Evolutionary conservation across 2,888 invertebrate genomes (phyloP).

Genomic region (Frankliniella fusca): DNA sequence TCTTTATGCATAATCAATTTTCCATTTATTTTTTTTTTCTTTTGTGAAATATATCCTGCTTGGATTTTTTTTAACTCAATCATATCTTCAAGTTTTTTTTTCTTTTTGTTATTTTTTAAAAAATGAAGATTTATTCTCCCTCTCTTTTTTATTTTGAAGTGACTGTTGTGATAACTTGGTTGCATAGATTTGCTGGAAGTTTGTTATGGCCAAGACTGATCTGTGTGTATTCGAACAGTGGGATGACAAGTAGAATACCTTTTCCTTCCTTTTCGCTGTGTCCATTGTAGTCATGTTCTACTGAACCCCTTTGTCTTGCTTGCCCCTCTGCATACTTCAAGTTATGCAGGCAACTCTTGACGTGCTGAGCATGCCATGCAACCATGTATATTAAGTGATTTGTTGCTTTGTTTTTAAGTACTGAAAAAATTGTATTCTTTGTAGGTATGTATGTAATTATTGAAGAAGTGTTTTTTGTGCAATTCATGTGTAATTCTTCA

Average conservation of each 20-base stretch:
- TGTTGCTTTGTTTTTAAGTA: conserved; percentile 26
- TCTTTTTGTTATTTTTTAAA: not conserved
- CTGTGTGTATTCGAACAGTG: not conserved
- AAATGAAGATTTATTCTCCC: not conserved
- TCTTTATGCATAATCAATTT: conserved; percentile 1
- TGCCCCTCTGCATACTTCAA: not conserved
- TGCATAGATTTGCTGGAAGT: conserved; percentile 18
- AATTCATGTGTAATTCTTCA: conserved; percentile 2
- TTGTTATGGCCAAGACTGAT: conserved; percentile 19
- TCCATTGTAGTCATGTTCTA: not conserved
- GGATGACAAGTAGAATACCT: not conserved
- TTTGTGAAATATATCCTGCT: not conserved
- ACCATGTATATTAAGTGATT: conserved; percentile 26
- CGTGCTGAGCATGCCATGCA: conserved; percentile 21
- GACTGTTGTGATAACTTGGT: conserved; percentile 22
- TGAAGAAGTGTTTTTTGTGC: conserved; percentile 17
- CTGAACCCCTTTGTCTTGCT: not conserved
- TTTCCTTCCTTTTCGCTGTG: not conserved
- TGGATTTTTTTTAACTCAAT: not conserved
- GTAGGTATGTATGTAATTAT: conserved; percentile 14
- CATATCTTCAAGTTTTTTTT: not conserved
- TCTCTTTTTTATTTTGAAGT: conserved; percentile 1
- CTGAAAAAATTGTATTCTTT: conserved; percentile 17
- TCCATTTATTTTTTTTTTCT: not conserved
- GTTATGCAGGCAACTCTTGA: not conserved